Evolutionary conservation across 2,888 invertebrate species (phyloP), one percentile per base, ranked within the genome.

Genomic region (Clusia tigrina): DNA sequence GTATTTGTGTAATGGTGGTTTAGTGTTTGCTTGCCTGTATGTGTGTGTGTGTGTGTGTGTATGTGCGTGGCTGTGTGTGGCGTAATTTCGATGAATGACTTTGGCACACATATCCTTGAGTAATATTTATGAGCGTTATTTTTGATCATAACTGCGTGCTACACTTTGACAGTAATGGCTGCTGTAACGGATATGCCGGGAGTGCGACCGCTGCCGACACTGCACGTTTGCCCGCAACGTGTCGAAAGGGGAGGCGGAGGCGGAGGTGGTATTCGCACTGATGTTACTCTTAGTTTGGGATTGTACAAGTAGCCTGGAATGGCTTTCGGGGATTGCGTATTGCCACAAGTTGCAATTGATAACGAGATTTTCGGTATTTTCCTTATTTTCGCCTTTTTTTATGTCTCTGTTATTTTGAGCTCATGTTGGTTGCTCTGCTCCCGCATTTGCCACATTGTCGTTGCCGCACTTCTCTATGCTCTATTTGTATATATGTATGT

Each of bases 111-210:
- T 59, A 62, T 67, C 63, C 60, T 64, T 63, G 62, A 58, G 63
- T 63, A 58, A 66, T 68, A 66, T 68, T 68, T 66, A 68, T 66
- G 61, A 61, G 63, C 60, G 61, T 59, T 65, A 68, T 66, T 66
- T 66, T 63, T 68, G 66, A 64, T 68, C 63, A 66, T 63, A 66
- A 64, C 62, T 65, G 62, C 60, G 23, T 51, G 54, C 59, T 37
- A 15, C 12, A 9, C 48, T n/a, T n/a, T 38, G 53, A 53, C 52
- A 48, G 48, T 59, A 9, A 51, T 22, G 54, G 23, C 54, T 20
- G 38, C 26, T 48, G 26, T 48, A 48, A 60, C 46, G 54, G 18
- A 46, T 54, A 24, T 46, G 22, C 25, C 15, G n/a, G 54, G 12
- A 18, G 15, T 18, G 2, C 3, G 48, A 12, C 32, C n/a, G n/a